Evolutionary conservation across 2,888 invertebrate species (phyloP), one percentile per base, ranked within the genome.

Genomic region (Cabera pusaria): DNA sequence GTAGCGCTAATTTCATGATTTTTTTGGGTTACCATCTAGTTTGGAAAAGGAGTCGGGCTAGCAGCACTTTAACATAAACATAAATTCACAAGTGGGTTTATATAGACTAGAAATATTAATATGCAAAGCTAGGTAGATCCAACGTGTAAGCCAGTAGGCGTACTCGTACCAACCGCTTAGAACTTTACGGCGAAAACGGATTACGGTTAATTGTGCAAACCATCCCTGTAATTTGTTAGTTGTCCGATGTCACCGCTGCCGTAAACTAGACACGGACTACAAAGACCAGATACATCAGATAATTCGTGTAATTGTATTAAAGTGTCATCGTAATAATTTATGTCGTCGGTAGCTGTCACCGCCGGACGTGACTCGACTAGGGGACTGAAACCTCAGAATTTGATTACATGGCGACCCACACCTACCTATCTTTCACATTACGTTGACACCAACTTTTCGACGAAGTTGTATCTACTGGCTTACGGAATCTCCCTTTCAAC

Each of bases 311-410:
- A 50, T 50, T 44, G 27, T 42, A 46, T 50, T 45, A 53, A 32
- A 46, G 44, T 32, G 23, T 33, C 32, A 42, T 39, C 39, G 26
- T 44, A 39, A 49, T 44, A 47, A 47, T 43, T 47, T 35, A 29
- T 25, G 33, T 33, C 32, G 28, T 24, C 36, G 18, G 42, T 26
- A 31, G 32, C 24, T 42, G 47, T 44, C 50, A 44, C 28, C 28
- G 18, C 29, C 17, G 42, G 44, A 52, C 56, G 49, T 59, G 58
- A 52, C 51, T 41, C 16, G 52, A 50, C 46, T 49, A 7, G 24
- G 31, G 12, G 21, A 20, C 25, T 34, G 20, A 26, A 47, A 37
- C 32, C 31, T 43, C 26, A 39, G 27, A 45, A 53, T 55, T 47
- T 44, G 49, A 56, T 56, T 56, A 54, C 46, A 19, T 23, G 28